A percentile compares a stretch with the other conserved stretches of the same genome.
phyloP scores from a whole-genome alignment of 2,888 invertebrate genomes.

The Eilema griseolum region DNA sequence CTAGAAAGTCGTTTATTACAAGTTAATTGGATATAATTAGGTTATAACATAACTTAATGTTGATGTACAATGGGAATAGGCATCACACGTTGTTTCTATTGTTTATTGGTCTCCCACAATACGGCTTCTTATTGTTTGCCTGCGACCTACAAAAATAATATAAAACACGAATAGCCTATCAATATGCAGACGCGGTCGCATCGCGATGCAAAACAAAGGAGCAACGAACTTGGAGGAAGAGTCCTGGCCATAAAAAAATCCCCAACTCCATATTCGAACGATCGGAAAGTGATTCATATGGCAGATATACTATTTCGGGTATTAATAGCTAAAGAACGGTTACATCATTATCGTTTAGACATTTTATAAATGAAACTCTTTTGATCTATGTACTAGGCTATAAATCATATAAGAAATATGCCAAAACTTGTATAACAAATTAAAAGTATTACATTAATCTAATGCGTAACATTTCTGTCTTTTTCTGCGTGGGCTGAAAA shows the following conservation, averaged over 20 bases:
- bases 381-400: not conserved
- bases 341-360: conserved; percentile 45
- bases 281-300: conserved; percentile 69
- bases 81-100: not conserved
- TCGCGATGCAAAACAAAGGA: conserved; percentile 77
- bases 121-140: conserved; percentile 5
- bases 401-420: not conserved
- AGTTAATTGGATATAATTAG: not conserved
- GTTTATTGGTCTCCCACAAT: conserved; percentile 2
- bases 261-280: conserved; percentile 64
- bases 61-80: not conserved
- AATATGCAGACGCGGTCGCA: conserved; percentile 78
- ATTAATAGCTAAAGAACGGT: conserved; percentile 42
- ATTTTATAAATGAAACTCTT: not conserved
- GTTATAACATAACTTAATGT: not conserved
- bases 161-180: conserved; percentile 57
- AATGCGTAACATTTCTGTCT: not conserved
- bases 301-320: conserved; percentile 62
- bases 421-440: not conserved
- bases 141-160: conserved; percentile 37
- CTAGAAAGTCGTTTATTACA: not conserved
- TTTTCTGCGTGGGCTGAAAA: conserved; percentile 21
- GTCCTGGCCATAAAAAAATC: conserved; percentile 73
- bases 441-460: not conserved
- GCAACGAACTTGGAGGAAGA: conserved; percentile 82